Evolutionary conservation across 1,140 invertebrate species (phyloP).

Genomic region (Drosophila obscura): DNA sequence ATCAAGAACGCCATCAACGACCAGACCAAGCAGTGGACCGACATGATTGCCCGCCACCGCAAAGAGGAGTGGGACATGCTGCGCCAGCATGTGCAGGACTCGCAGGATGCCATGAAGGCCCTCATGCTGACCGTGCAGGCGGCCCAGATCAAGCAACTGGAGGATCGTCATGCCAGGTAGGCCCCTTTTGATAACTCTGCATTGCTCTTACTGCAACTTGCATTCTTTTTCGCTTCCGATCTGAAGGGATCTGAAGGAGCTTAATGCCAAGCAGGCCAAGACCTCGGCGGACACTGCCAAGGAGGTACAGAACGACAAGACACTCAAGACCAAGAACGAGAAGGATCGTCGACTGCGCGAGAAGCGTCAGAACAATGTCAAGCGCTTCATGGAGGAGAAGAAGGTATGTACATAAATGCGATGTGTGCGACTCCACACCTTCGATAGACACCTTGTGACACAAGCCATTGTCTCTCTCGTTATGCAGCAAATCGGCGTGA

Average conservation of each 20-base stretch:
- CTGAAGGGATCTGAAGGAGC: slow-evolving; percentile 95
- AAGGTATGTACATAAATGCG: slow-evolving; percentile 85
- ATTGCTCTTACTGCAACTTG: not conserved
- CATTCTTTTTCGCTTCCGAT: slow-evolving; percentile 7
- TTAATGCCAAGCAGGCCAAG: slow-evolving; percentile 97
- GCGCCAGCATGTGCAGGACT: slow-evolving; percentile 92
- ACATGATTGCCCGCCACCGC: slow-evolving; percentile 94
- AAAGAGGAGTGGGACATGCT: slow-evolving; percentile 95
- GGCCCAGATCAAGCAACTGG: slow-evolving; percentile 95
- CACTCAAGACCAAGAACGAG: slow-evolving; percentile 98
- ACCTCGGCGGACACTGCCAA: slow-evolving; percentile 98
- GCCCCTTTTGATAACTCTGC: not conserved
- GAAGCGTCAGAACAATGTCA: slow-evolving; percentile 99
- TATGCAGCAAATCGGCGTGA: slow-evolving; percentile 89
- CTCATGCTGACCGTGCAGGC: slow-evolving; percentile 94
- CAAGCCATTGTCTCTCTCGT: not conserved
- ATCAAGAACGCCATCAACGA: slow-evolving; percentile 93
- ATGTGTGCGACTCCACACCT: not conserved
- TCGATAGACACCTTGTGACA: not conserved
- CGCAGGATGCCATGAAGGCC: slow-evolving; percentile 92
- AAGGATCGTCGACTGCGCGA: slow-evolving; percentile 96
- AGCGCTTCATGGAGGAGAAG: slow-evolving; percentile 99
- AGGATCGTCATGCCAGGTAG: slow-evolving; percentile 94
- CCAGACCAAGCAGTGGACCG: slow-evolving; percentile 97
- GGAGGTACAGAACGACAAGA: slow-evolving; percentile 97